Conservation (phyloP, 2,888 invertebrate species). For the Aproaerema taeniolella region DNA sequence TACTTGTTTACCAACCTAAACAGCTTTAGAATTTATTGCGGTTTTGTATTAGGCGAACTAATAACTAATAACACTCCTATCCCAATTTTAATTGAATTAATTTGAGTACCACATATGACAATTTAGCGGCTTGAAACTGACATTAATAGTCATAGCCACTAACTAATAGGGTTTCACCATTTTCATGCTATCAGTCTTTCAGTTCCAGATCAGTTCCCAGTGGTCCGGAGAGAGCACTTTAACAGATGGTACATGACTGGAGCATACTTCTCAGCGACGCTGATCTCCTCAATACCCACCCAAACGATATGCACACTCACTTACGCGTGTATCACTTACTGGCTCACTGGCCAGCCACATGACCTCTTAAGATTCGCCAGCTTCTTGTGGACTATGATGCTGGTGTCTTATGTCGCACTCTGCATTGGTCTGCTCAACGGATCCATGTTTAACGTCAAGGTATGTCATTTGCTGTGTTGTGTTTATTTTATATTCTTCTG, state of each 20-base stretch:
- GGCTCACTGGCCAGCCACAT: slow-evolving; percentile 91
- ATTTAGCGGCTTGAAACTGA: too few relatives aligned
- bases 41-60: too few relatives aligned
- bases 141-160: too few relatives aligned
- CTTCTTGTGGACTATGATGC: slow-evolving; percentile 83
- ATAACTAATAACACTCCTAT: too few relatives aligned
- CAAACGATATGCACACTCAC: slow-evolving; percentile 85
- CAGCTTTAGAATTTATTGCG: too few relatives aligned
- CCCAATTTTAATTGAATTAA: too few relatives aligned
- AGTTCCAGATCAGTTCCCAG: slow-evolving; percentile 91
- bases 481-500: too few relatives aligned
- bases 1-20: too few relatives aligned
- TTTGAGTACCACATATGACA: too few relatives aligned
- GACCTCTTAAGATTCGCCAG: slow-evolving; percentile 83
- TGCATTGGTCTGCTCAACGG: slow-evolving; percentile 92
- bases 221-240: slow-evolving; percentile 89
- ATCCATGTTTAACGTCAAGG: slow-evolving; percentile 87
- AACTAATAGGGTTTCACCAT: too few relatives aligned
- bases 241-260: slow-evolving; percentile 94
- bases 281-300: slow-evolving; percentile 88
- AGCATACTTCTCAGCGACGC: slow-evolving; percentile 88
- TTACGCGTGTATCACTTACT: slow-evolving; percentile 88
- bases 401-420: slow-evolving; percentile 91
- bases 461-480: slow-evolving; percentile 52
- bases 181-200: too few relatives aligned